These are phyloP conservation scores for Chondrilla cf. caribensis DNA, from an alignment of 37 sponge, comb jelly and placozoan genomes.

Conservation along the genomic window DNA sequence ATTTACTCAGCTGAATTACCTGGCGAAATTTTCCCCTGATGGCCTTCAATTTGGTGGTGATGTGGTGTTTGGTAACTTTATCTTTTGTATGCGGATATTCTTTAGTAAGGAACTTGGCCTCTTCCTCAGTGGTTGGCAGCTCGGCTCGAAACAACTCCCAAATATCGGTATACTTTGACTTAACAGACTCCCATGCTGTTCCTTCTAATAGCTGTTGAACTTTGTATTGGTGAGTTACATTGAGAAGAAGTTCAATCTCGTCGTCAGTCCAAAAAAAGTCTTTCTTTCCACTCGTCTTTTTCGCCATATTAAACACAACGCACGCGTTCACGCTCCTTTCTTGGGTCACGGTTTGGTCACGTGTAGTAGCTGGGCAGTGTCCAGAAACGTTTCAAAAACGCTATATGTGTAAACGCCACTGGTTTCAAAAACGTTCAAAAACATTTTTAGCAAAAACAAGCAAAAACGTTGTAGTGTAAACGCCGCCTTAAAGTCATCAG, in stretches of 20 bases:
- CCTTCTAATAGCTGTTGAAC: background rate
- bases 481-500: too few relatives aligned
- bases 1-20: too few relatives aligned
- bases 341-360: too few relatives aligned
- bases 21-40: constrained; percentile 3
- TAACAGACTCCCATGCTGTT: background rate
- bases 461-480: too few relatives aligned
- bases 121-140: background rate
- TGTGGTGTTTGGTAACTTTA: background rate
- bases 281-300: background rate
- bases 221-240: background rate
- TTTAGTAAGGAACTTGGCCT: background rate
- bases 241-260: background rate
- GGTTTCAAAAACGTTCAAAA: too few relatives aligned
- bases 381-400: too few relatives aligned
- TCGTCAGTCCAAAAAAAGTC: background rate
- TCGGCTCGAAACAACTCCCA: background rate
- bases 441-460: too few relatives aligned
- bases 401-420: too few relatives aligned
- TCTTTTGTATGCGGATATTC: background rate
- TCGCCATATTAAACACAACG: too few relatives aligned
- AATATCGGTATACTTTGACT: background rate
- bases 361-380: too few relatives aligned
- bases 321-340: too few relatives aligned
- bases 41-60: constrained; percentile 13